Percentiles rank a stretch among this genome's conserved stretches.
These are phyloP conservation scores for Nymphicus hollandicus DNA, from an alignment of 2,113 vertebrate species.

Conservation along the genomic window DNA sequence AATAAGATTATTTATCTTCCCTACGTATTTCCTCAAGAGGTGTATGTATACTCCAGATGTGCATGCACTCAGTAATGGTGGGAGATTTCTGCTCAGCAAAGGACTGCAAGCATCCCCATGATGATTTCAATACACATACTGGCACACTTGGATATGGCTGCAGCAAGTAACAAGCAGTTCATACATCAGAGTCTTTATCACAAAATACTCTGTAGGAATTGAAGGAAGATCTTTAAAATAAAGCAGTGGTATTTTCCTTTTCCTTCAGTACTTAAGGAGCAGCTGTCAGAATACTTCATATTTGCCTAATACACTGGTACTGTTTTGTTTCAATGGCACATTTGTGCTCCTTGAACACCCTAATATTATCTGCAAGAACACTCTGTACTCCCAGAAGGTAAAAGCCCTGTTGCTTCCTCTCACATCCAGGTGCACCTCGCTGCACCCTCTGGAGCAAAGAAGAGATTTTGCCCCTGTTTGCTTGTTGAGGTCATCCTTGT, in stretches of 20 bases:
- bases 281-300: neutral
- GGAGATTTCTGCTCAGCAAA: neutral
- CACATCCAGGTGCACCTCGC: neutral
- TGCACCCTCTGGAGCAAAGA: neutral
- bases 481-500: neutral
- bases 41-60: neutral
- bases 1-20: neutral
- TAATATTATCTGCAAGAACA: neutral
- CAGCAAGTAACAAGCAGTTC: neutral
- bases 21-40: neutral
- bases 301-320: neutral
- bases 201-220: neutral
- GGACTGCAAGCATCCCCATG: accelerated
- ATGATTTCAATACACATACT: neutral
- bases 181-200: neutral
- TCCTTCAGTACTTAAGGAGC: neutral
- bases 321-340: neutral
- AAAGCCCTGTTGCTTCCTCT: neutral
- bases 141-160: neutral
- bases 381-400: neutral
- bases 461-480: neutral
- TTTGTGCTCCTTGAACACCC: neutral
- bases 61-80: accelerated
- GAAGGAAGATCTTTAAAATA: neutral
- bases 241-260: neutral